Conservation (phyloP, 2,888 invertebrate species). For the Asteroscopus sphinx region DNA sequence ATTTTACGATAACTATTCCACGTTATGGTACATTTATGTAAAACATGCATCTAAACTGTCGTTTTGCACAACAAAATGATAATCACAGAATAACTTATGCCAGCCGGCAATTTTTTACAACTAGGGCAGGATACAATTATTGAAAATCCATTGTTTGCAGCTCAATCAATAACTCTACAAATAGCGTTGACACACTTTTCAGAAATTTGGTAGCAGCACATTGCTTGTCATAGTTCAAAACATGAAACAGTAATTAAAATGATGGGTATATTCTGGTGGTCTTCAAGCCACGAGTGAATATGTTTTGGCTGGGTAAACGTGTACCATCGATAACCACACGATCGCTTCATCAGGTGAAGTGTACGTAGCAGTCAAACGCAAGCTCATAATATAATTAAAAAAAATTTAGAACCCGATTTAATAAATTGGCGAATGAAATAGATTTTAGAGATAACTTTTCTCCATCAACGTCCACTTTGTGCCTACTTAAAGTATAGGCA, state of each 20-base stretch:
- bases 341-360: too few relatives aligned
- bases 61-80: constrained; percentile 13
- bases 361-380: too few relatives aligned
- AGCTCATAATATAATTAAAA: too few relatives aligned
- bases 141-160: constrained; percentile 9
- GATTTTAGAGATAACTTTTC: too few relatives aligned
- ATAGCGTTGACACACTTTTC: constrained; percentile 1
- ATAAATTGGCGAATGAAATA: too few relatives aligned
- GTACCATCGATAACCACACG: too few relatives aligned
- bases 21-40: constrained; percentile 8
- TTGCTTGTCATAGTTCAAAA: background rate
- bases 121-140: constrained; percentile 11
- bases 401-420: too few relatives aligned
- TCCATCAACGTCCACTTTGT: too few relatives aligned
- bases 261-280: too few relatives aligned
- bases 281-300: too few relatives aligned
- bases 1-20: constrained; percentile 13
- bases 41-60: constrained; percentile 9
- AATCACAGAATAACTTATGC: constrained; percentile 8
- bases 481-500: too few relatives aligned
- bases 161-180: constrained; percentile 1
- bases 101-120: constrained; percentile 3
- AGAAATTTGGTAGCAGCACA: background rate
- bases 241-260: background rate
- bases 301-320: too few relatives aligned